phyloP scores from a whole-genome alignment of 2,888 invertebrate genomes.

The Melieria omissa region DNA sequence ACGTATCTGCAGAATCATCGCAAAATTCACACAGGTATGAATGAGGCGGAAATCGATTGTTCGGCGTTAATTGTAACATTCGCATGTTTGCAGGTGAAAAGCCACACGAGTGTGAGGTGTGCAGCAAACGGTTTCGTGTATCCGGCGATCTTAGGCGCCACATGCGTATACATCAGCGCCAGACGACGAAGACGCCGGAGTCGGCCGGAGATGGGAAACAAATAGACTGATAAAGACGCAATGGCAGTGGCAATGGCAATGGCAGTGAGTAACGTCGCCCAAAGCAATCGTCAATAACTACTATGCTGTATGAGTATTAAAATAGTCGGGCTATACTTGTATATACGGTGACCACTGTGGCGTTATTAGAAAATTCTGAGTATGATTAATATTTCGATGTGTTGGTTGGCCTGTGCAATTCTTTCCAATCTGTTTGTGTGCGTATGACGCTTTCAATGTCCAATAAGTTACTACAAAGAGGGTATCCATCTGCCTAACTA shows the following conservation, averaged over 20 bases:
- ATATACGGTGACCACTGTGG: too few relatives aligned
- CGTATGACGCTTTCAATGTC: too few relatives aligned
- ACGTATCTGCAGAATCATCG: slow-evolving; percentile 87
- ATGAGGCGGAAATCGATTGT: neutral
- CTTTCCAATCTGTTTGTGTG: too few relatives aligned
- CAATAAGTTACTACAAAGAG: too few relatives aligned
- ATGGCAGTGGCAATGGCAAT: neutral
- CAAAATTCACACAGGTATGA: slow-evolving; percentile 82
- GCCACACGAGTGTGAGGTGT: slow-evolving; percentile 79
- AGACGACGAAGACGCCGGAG: slow-evolving; percentile 39
- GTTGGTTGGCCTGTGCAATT: too few relatives aligned
- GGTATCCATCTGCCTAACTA: too few relatives aligned
- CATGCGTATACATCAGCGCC: slow-evolving; percentile 74
- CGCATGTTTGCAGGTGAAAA: slow-evolving; percentile 72
- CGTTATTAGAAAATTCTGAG: too few relatives aligned
- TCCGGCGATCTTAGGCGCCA: slow-evolving; percentile 87
- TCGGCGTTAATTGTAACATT: neutral
- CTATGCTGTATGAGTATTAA: too few relatives aligned
- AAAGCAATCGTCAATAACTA: too few relatives aligned
- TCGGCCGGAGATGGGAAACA: neutral
- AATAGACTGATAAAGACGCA: neutral
- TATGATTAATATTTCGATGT: too few relatives aligned
- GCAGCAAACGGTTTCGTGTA: slow-evolving; percentile 85
- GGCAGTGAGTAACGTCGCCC: neutral
- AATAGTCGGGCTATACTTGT: too few relatives aligned